These are phyloP conservation scores for Ambastaia sidthimunki DNA, from an alignment of 2,797 vertebrate species.

Conservation along the genomic window DNA sequence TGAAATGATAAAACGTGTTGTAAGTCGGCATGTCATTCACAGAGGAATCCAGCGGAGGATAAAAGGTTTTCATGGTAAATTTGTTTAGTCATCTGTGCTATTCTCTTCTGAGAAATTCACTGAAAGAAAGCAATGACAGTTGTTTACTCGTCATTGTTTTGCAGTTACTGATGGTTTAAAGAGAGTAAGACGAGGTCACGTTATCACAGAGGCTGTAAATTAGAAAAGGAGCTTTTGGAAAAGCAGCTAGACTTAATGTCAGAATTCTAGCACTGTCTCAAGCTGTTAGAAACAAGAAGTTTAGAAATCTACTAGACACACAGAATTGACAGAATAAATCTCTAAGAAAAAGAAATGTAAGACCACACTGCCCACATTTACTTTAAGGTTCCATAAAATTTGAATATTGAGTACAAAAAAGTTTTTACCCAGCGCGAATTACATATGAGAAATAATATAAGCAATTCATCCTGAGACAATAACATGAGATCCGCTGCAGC, in stretches of 20 bases:
- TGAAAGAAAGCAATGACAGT: background rate
- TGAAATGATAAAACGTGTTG: slow-evolving; percentile 17
- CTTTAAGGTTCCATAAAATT: no score
- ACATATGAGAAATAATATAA: no score
- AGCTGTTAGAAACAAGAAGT: background rate
- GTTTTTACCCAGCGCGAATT: no score
- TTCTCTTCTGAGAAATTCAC: slow-evolving; percentile 19
- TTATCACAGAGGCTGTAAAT: background rate
- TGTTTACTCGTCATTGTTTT: slow-evolving; percentile 16
- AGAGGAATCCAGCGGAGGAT: slow-evolving; percentile 7
- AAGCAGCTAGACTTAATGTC: background rate
- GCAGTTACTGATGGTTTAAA: background rate
- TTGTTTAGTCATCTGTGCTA: slow-evolving; percentile 3
- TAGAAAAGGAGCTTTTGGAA: background rate
- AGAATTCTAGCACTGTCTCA: background rate
- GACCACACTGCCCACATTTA: no score
- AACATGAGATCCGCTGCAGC: no score
- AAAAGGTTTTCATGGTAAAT: slow-evolving; percentile 35
- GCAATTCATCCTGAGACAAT: no score
- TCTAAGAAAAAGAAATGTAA: no score
- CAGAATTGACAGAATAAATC: no score
- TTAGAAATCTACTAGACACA: background rate
- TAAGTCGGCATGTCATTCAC: slow-evolving; percentile 28
- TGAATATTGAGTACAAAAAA: no score
- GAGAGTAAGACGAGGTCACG: background rate